Percentiles rank a stretch among this genome's conserved stretches.
Conservation (phyloP, 64 coral and sea anemone species). For the Pachyseris speciosa region DNA sequence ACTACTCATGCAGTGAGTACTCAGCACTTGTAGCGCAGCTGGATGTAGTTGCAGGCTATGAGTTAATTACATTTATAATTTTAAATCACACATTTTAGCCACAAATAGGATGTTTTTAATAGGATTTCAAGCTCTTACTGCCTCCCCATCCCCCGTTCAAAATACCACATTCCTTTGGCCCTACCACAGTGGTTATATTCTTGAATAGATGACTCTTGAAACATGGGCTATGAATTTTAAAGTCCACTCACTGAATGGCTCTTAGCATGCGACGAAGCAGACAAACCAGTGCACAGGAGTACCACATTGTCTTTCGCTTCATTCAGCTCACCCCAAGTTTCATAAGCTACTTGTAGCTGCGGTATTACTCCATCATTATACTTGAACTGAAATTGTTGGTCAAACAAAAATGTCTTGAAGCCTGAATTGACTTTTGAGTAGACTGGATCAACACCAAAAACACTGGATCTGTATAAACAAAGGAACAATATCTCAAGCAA, state of each 20-base stretch:
- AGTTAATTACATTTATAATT: no score
- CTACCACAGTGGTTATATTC: no score
- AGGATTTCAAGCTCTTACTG: no score
- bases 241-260: constrained; percentile 73
- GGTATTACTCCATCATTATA: constrained; percentile 88
- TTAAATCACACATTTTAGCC: no score
- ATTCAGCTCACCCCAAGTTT: constrained; percentile 94
- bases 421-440: constrained; percentile 90
- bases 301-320: constrained; percentile 87
- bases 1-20: no score
- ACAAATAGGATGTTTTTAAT: no score
- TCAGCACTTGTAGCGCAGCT: no score
- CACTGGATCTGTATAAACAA: constrained; percentile 67
- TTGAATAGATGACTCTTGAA: no score
- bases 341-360: constrained; percentile 79
- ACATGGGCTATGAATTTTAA: no score
- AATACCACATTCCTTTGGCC: no score
- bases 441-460: constrained; percentile 82
- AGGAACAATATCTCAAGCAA: not conserved
- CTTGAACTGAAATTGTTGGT: constrained; percentile 81
- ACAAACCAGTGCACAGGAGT: constrained; percentile 83
- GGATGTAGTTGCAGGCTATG: no score
- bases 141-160: no score
- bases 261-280: constrained; percentile 94
- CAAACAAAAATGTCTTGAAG: constrained; percentile 69